These are phyloP conservation scores for Allygus modestus DNA, from an alignment of 2,888 invertebrate species.

Conservation along the genomic window DNA sequence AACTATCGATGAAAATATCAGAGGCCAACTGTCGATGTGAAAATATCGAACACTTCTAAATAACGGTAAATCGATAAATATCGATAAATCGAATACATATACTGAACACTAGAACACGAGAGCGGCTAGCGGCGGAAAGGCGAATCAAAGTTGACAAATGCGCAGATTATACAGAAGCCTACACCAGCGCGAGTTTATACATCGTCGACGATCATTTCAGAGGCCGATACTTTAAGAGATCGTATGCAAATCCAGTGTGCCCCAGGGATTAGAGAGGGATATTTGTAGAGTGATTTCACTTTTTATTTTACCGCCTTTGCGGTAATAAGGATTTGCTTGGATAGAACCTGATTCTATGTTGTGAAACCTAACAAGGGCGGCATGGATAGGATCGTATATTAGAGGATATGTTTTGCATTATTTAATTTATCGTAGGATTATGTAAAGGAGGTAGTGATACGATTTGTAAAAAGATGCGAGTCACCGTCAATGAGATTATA, in stretches of 20 bases:
- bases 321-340: not conserved
- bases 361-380: not conserved
- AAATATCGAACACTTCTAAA: no score
- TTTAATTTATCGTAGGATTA: not conserved
- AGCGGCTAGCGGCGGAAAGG: not conserved
- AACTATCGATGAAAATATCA: no score
- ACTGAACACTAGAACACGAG: no score
- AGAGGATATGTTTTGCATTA: not conserved
- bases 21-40: no score
- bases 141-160: conserved; percentile 29
- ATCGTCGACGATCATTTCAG: not conserved
- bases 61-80: no score
- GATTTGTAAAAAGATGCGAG: no score
- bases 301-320: not conserved
- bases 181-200: not conserved
- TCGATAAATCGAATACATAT: no score
- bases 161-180: conserved; percentile 12
- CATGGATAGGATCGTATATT: not conserved
- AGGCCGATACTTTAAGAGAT: not conserved
- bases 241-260: not conserved
- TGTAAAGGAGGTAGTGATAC: not conserved
- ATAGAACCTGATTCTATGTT: not conserved
- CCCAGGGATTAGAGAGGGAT: not conserved
- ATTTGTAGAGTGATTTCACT: not conserved
- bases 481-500: no score